These are phyloP conservation scores for Oscheius sp. DNA, from an alignment of 2,888 invertebrate species.

Conservation along the genomic window DNA sequence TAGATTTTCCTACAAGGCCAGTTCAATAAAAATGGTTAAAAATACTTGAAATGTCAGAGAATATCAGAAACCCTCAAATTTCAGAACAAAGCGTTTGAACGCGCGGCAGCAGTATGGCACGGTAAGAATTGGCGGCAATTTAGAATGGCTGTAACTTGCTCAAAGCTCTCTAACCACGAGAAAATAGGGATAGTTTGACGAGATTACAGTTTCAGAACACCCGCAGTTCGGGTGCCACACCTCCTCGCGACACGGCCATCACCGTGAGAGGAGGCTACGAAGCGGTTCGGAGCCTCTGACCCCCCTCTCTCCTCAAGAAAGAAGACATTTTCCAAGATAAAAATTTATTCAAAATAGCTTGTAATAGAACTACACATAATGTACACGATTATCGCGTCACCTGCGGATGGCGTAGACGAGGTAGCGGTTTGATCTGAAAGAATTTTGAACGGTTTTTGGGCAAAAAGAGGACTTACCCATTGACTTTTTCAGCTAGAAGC, in stretches of 20 bases:
- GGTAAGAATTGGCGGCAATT: background rate
- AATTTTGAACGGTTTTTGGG: background rate
- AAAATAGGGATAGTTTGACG: background rate
- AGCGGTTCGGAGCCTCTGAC: slow-evolving; percentile 7
- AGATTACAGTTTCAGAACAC: background rate
- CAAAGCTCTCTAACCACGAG: background rate
- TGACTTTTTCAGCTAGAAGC: slow-evolving; percentile 17
- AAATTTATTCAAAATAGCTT: background rate
- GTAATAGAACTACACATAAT: background rate
- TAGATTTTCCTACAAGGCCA: background rate
- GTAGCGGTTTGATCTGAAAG: slow-evolving; percentile 17
- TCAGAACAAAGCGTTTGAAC: background rate
- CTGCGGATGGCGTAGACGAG: slow-evolving; percentile 9
- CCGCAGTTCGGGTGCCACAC: slow-evolving; percentile 20
- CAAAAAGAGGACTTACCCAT: background rate
- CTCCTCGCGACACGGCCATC: slow-evolving; percentile 8
- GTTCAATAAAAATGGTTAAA: background rate
- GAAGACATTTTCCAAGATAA: no score
- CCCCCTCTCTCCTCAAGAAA: background rate
- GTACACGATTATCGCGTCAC: slow-evolving; percentile 1
- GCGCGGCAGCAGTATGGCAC: background rate
- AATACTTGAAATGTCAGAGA: background rate
- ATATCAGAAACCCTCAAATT: no score
- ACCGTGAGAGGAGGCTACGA: slow-evolving; percentile 2
- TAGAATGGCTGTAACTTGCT: background rate